phyloP scores from a whole-genome alignment of 1,140 invertebrate species.

The Chionoecetes opilio region DNA sequence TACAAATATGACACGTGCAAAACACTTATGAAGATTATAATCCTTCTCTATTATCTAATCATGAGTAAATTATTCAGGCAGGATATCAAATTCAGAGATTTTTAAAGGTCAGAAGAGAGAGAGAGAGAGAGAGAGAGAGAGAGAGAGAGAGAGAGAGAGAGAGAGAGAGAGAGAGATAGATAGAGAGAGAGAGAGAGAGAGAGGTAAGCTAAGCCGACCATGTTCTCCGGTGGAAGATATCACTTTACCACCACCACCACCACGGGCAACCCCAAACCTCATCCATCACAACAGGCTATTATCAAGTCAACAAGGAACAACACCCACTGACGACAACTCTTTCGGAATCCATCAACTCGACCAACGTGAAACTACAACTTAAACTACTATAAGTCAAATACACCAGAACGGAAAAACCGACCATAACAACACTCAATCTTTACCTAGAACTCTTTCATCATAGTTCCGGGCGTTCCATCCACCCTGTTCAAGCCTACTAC shows the following conservation, averaged over 20 bases:
- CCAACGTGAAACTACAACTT: not conserved
- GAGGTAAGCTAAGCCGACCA: not conserved
- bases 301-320: constrained; percentile 6
- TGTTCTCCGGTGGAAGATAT: not conserved
- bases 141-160: constrained; percentile 15
- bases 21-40: too few species aligned
- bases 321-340: not conserved
- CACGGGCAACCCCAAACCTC: not conserved
- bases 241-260: constrained; percentile 38
- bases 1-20: too few species aligned
- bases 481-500: not conserved
- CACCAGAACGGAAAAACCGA: not conserved
- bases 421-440: not conserved
- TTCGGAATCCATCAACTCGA: not conserved
- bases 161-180: not conserved
- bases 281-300: constrained; percentile 23
- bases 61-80: not conserved
- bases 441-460: not conserved
- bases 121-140: not conserved
- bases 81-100: not conserved
- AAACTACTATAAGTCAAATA: not conserved
- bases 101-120: too few species aligned
- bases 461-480: not conserved
- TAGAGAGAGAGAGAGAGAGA: constrained; percentile 33
- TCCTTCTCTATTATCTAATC: not conserved